Percentiles rank a stretch among this genome's conserved stretches.
phyloP scores from a whole-genome alignment of 2,797 vertebrate species.

The Rhinatrema bivittatum region DNA sequence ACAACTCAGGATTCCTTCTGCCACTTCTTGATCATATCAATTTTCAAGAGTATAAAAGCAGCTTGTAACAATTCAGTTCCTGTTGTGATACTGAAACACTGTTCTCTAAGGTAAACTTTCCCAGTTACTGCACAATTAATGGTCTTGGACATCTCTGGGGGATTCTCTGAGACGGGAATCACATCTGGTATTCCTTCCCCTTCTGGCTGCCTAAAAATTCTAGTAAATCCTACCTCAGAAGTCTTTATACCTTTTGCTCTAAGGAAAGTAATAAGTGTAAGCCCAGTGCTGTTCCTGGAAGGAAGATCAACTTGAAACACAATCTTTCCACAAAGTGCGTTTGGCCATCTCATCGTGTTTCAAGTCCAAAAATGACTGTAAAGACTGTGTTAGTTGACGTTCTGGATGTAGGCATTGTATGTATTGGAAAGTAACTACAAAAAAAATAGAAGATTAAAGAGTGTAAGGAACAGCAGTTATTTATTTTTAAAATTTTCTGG shows the following conservation, averaged over 20 bases:
- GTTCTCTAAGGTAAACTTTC: constrained; percentile 2
- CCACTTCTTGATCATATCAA: too few species aligned
- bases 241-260: neutral
- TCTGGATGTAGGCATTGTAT: too few species aligned
- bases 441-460: too few species aligned
- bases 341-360: constrained; percentile 35
- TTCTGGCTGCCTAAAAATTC: constrained; percentile 9
- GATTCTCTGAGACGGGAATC: neutral
- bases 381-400: constrained; percentile 28
- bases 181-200: constrained; percentile 8
- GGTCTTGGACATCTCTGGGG: constrained; percentile 8
- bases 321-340: constrained; percentile 45
- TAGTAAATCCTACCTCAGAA: constrained; percentile 31
- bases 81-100: constrained; percentile 9
- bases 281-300: constrained; percentile 43
- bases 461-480: too few species aligned
- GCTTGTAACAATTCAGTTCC: constrained; percentile 18
- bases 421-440: too few species aligned
- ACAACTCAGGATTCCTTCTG: too few species aligned
- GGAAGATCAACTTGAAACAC: constrained; percentile 55
- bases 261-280: constrained; percentile 34
- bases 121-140: constrained; percentile 9
- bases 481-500: too few species aligned
- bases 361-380: constrained; percentile 44
- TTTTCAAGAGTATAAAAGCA: too few species aligned